Base-by-base conservation (phyloP, 2,888 invertebrate genomes). In the Listrodromus nycthemerus region DNA sequence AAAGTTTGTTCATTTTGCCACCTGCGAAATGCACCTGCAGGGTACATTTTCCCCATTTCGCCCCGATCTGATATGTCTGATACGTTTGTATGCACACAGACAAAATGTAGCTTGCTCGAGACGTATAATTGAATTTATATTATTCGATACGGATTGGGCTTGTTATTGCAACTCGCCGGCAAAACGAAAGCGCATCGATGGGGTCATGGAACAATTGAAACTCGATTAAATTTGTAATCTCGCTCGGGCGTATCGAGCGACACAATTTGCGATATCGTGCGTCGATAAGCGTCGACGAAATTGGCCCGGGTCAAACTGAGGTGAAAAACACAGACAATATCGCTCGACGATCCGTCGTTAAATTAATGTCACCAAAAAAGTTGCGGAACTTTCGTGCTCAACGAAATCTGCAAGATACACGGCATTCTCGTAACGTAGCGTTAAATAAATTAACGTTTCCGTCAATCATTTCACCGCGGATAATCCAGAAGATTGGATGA, bases 121-220 rank as follows among this genome's bases (percentile, higher is more conserved):
- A 66, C 48, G 50, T 61, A 37, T 50, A 69, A 65, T 61, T 58
- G 61, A 73, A 69, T 78, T 69, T 78, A 37, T 78, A 73, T 67
- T 69, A 67, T 78, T 69, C 50, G 21, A 52, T 73, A 58, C 66
- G 5, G 69, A 74, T 74, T 63, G 73, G 69, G 78, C 82, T 41
- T 41, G 67, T 67, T 82, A 82, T 82, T 69, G 41, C 78, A 66
- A 45, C 69, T 63, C 8, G 55, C 33, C 41, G 19, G 24, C 24
- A 21, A 21, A 61, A 50, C 24, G 61, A 80, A 74, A 37, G 3
- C 48, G 10, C 16, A 16, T 24, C 30, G 37, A 30, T 30, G 74
- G 50, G 69, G 63, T 78, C 61, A 33, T 37, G 37, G 13, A 61
- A n/a, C 30, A 27, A 16, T 30, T 69, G 73, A 78, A 73, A 77